phyloP scores from a whole-genome alignment of 1,140 invertebrate species.

The Whitmania pigra region DNA sequence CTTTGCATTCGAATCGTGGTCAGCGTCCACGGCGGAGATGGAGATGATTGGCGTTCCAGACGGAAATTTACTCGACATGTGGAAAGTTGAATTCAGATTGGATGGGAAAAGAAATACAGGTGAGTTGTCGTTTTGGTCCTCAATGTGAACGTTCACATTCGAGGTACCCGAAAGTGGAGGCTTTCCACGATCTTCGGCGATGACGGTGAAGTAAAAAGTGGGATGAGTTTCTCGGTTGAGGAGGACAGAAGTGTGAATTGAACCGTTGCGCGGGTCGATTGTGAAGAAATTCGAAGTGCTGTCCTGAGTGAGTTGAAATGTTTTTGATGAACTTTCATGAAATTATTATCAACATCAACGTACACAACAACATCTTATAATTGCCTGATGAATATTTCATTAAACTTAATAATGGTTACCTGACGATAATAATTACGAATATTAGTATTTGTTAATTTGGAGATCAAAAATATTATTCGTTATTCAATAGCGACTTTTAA shows the following conservation, averaged over 20 bases:
- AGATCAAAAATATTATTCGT: too few species aligned
- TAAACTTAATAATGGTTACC: too few species aligned
- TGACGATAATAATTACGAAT: too few species aligned
- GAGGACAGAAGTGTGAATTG: conserved; percentile 1
- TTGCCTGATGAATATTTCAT: too few species aligned
- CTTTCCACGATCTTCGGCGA: not conserved
- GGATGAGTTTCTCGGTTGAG: conserved; percentile 9
- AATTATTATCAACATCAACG: too few species aligned
- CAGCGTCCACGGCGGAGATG: conserved; percentile 7
- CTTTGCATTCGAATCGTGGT: conserved; percentile 8
- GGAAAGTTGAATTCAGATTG: not conserved
- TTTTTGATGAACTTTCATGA: not conserved
- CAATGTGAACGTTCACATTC: conserved; percentile 9
- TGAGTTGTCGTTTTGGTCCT: conserved; percentile 19
- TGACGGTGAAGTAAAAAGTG: conserved; percentile 9
- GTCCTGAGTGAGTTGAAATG: not conserved
- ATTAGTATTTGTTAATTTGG: too few species aligned
- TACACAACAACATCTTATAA: too few species aligned
- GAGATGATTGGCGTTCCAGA: not conserved
- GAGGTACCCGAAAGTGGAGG: not conserved
- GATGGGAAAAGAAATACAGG: conserved; percentile 16
- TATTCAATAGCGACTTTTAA: too few species aligned
- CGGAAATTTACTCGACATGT: conserved; percentile 2
- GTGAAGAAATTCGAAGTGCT: not conserved
- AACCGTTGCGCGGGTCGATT: not conserved